Evolutionary conservation across 1,140 invertebrate species (phyloP).

Genomic region (Ylistrum balloti): DNA sequence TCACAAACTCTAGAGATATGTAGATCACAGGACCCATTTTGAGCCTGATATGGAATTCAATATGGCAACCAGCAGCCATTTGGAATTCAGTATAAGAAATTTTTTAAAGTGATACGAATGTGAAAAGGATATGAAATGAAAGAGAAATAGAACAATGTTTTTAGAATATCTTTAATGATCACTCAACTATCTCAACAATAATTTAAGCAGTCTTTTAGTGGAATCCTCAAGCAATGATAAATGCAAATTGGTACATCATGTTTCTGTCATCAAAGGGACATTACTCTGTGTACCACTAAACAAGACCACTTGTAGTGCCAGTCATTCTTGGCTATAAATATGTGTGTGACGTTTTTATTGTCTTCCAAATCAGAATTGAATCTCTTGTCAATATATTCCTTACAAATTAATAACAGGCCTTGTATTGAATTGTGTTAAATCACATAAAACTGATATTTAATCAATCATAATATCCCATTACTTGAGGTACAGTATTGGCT

Average conservation of each 20-base stretch:
- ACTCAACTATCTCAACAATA: not conserved
- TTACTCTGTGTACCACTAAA: not conserved
- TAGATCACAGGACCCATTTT: too few relatives aligned
- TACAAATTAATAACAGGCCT: not conserved
- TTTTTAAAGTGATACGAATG: too few relatives aligned
- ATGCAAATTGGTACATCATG: not conserved
- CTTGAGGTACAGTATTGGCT: too few relatives aligned
- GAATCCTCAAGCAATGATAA: not conserved
- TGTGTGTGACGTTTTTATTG: not conserved
- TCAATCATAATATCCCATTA: too few relatives aligned
- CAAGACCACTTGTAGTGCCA: not conserved
- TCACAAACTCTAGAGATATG: too few relatives aligned
- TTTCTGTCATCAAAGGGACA: not conserved
- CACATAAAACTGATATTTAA: too few relatives aligned
- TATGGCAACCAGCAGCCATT: too few relatives aligned
- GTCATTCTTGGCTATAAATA: not conserved
- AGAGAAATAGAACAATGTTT: not conserved
- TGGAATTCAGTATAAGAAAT: too few relatives aligned
- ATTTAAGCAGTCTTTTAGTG: not conserved
- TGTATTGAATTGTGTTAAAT: not conserved
- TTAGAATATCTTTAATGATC: not conserved
- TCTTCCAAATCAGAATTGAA: not conserved
- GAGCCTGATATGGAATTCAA: too few relatives aligned
- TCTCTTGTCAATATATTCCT: not conserved
- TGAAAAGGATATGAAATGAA: too few relatives aligned